phyloP scores from a whole-genome alignment of 1,140 invertebrate species.

The Telenomus remus region DNA sequence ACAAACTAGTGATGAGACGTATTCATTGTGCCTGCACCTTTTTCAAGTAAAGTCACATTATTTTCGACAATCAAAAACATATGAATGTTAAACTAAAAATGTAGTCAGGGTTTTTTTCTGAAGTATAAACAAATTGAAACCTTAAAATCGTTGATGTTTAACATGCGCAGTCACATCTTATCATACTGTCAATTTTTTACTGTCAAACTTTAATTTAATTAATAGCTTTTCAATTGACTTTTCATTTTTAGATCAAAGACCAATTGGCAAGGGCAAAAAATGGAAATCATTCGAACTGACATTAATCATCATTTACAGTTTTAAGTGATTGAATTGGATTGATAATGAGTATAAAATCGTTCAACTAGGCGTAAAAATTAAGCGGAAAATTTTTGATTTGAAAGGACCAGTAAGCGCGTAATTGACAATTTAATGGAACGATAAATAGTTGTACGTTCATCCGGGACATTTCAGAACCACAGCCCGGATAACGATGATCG shows the following conservation, averaged over 20 bases:
- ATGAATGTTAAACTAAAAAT: too few species aligned
- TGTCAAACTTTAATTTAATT: conserved; percentile 6
- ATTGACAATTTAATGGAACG: conserved; percentile 53
- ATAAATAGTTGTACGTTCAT: conserved; percentile 57
- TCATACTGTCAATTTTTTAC: too few species aligned
- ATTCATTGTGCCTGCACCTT: conserved; percentile 58
- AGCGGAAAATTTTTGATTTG: conserved; percentile 66
- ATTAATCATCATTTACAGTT: conserved; percentile 44
- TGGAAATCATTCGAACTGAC: conserved; percentile 16
- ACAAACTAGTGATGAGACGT: conserved; percentile 71
- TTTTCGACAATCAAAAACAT: conserved; percentile 43
- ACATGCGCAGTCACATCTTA: too few species aligned
- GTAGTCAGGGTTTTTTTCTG: too few species aligned
- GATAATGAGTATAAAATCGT: conserved; percentile 57
- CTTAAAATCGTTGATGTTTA: too few species aligned
- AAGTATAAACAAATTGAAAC: too few species aligned
- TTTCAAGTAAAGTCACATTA: conserved; percentile 55
- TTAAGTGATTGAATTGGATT: conserved; percentile 4
- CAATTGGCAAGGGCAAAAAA: conserved; percentile 17
- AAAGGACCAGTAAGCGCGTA: conserved; percentile 59
- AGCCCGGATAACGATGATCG: conserved; percentile 64
- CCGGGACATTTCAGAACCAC: conserved; percentile 42
- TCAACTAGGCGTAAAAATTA: conserved; percentile 58
- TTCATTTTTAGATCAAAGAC: conserved; percentile 19
- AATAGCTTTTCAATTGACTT: conserved; percentile 28